Percentiles rank a stretch among this genome's conserved stretches.
phyloP scores from a whole-genome alignment of 2,888 invertebrate species.

The Plebejus anna region DNA sequence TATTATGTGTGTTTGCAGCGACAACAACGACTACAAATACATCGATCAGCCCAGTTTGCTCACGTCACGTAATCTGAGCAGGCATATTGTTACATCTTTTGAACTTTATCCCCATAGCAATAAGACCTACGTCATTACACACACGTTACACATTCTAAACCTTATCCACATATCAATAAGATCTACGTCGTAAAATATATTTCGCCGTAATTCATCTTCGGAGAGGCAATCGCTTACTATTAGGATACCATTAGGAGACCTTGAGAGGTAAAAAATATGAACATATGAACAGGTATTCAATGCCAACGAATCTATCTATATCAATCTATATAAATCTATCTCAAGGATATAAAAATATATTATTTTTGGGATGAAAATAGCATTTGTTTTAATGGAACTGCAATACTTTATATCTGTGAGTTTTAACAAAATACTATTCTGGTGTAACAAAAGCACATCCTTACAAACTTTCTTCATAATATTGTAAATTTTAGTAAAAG shows the following conservation, averaged over 20 bases:
- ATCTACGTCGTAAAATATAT: neutral
- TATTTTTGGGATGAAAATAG: too few relatives aligned
- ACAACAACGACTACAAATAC: conserved; percentile 37
- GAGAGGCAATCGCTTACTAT: conserved; percentile 9
- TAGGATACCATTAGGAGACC: conserved; percentile 9
- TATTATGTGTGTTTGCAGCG: conserved; percentile 33
- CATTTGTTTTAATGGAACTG: too few relatives aligned
- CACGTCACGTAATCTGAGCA: conserved; percentile 44
- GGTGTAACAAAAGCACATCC: too few relatives aligned
- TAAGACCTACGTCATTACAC: neutral
- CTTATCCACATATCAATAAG: neutral
- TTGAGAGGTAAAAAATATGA: neutral
- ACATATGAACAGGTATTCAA: conserved; percentile 1
- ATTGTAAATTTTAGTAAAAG: too few relatives aligned
- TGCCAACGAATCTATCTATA: neutral
- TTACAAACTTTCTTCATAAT: too few relatives aligned
- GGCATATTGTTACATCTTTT: neutral
- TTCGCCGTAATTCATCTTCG: conserved; percentile 9
- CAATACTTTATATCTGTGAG: too few relatives aligned
- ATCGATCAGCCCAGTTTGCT: conserved; percentile 42
- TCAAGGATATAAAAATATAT: neutral
- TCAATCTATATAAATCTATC: too few relatives aligned
- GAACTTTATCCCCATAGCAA: neutral
- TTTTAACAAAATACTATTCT: too few relatives aligned
- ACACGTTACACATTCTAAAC: neutral